Conservation (phyloP, 2,888 invertebrate species). For the Lasioglossum malachurum region DNA sequence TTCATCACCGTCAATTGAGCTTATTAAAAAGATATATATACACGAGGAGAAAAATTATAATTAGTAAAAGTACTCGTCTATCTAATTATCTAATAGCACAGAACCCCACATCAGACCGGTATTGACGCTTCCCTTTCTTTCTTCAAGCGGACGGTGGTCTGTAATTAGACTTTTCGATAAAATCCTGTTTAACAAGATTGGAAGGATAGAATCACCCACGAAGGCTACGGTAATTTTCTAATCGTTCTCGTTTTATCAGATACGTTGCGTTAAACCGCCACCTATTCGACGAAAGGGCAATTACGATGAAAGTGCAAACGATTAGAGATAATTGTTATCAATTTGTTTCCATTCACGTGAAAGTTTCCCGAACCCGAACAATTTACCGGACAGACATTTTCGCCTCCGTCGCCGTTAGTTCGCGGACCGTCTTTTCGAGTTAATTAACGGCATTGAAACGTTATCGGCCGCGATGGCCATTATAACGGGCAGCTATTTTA, state of each 20-base stretch:
- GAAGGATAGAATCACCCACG: not conserved
- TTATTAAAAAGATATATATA: too few species aligned
- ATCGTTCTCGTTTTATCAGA: not conserved
- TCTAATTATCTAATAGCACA: not conserved
- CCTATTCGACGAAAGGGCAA: not conserved
- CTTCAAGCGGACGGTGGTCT: too few species aligned
- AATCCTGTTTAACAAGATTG: not conserved
- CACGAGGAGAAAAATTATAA: not conserved
- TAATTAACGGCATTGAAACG: conserved; percentile 36
- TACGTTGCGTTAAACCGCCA: not conserved
- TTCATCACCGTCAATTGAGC: not conserved
- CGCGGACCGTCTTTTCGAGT: conserved; percentile 24
- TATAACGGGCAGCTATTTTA: conserved; percentile 29
- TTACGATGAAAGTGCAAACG: conserved; percentile 2
- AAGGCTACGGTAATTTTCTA: not conserved
- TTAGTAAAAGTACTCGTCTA: not conserved
- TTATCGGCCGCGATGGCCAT: conserved; percentile 20
- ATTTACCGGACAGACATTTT: not conserved
- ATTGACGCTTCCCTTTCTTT: too few species aligned
- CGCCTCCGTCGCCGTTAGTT: conserved; percentile 11
- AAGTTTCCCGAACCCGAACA: not conserved
- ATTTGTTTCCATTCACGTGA: not conserved
- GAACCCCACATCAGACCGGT: too few species aligned
- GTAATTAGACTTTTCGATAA: too few species aligned
- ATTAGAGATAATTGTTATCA: not conserved